Evolutionary conservation across 2,888 invertebrate genomes (phyloP), one percentile per base, ranked within the genome.

Genomic region (Scaptomyza tumidula): DNA sequence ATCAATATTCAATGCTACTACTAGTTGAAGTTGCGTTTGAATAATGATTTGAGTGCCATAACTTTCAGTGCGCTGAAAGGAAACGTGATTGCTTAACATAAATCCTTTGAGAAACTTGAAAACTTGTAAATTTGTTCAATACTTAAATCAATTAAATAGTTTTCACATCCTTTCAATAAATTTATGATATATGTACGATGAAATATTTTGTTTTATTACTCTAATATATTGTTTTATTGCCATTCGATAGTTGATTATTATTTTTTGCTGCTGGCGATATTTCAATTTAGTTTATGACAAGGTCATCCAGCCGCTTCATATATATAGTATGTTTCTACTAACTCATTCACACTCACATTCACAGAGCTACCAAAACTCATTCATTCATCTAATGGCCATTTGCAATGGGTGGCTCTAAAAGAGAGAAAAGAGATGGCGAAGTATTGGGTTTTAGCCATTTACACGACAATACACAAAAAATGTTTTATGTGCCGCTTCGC

Each of bases 381-480:
- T 66, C 59, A 66, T 71, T 69, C 61, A 49, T 66, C 62, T 75
- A 75, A 75, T 75, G 53, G 62, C 52, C 65, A 57, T 56, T 43
- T 41, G 48, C 49, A 54, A 19, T 19, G 35, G 13, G 4, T 9
- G 19, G n/a, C 19, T 19, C 19, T 19, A 19, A 19, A 19, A 19
- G 1, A 19, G 1, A 19, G 19, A 19, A 19, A 19, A 19, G 19
- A 19, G 19, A 19, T 19, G 19, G 1, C 19, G 19, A 19, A 10
- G 7, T 0, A 6, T 33, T 14, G 31, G 19, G 2, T 2, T 11
- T 62, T 53, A 41, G 50, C 71, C 29, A 75, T 78, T 79, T 76
- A 66, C 80, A 75, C 80, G 80, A 69, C 76, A 79, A 76, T 58
- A 79, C 80, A 80, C 57, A 62, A 79, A 76, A 80, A 79, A 79